Conservation (phyloP, 2,113 vertebrate species). For the Equus przewalskii region DNA sequence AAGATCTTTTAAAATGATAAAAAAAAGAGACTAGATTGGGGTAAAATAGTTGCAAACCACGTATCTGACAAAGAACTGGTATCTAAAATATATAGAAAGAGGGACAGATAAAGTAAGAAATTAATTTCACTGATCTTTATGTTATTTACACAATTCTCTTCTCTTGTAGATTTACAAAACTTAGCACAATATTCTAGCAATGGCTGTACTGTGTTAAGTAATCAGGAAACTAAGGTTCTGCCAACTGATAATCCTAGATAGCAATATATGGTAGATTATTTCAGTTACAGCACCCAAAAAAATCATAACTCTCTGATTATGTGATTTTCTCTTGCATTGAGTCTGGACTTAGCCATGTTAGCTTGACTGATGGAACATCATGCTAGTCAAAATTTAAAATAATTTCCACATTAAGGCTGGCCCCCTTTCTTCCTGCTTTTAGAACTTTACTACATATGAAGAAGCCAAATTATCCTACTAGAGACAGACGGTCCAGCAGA, state of each 20-base stretch:
- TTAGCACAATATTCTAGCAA: background rate
- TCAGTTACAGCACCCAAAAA: background rate
- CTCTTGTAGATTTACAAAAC: background rate
- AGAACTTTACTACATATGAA: background rate
- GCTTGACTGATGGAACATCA: background rate
- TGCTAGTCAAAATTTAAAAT: background rate
- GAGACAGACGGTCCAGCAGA: background rate
- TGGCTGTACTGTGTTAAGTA: background rate
- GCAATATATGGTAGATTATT: background rate
- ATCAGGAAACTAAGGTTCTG: background rate
- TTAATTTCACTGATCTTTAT: background rate
- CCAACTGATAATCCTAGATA: background rate
- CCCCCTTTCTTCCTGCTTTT: background rate
- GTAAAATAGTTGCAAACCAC: slow-evolving; percentile 20
- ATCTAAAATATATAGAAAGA: background rate
- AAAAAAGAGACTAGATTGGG: background rate
- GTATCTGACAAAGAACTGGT: background rate
- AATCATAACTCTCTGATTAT: background rate
- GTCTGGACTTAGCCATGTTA: background rate
- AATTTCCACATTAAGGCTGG: background rate
- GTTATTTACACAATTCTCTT: background rate
- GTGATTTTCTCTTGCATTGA: background rate
- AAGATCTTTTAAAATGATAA: background rate
- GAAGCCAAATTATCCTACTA: background rate
- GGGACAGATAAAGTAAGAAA: background rate